Conservation (phyloP, 2,888 invertebrate species). For the Nebria brevicollis region DNA sequence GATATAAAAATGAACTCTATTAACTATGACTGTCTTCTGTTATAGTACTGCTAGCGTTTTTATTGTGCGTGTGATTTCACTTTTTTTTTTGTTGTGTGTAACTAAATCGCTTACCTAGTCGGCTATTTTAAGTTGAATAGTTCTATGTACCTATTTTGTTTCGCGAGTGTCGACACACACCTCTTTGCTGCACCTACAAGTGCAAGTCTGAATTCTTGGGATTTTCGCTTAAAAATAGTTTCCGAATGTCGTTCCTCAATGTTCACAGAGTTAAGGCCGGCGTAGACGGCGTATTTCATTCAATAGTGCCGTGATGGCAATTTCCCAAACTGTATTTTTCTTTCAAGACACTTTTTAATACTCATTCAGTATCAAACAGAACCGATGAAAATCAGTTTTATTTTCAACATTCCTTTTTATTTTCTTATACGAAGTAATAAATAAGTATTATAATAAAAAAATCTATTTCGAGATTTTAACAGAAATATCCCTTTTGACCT, state of each 20-base stretch:
- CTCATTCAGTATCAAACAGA: background rate
- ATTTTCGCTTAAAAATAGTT: background rate
- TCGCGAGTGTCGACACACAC: background rate
- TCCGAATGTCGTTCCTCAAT: background rate
- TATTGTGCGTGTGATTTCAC: too few relatives aligned
- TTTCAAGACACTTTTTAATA: background rate
- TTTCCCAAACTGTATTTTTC: background rate
- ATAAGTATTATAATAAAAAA: too few relatives aligned
- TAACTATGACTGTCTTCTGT: too few relatives aligned
- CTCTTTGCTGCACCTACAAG: background rate
- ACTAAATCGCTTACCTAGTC: too few relatives aligned
- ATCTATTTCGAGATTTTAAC: too few relatives aligned
- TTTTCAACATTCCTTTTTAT: too few relatives aligned
- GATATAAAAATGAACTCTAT: too few relatives aligned
- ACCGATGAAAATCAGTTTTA: too few relatives aligned
- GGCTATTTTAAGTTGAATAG: background rate
- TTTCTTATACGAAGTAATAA: too few relatives aligned
- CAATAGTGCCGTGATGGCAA: background rate
- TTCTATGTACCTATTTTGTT: background rate
- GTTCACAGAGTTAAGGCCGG: background rate
- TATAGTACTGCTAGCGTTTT: too few relatives aligned
- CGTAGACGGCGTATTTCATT: constrained; percentile 1
- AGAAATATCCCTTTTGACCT: too few relatives aligned
- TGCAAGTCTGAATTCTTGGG: background rate
- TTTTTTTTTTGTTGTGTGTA: too few relatives aligned